Base-by-base conservation (phyloP, 2,888 invertebrate species). In the Lithophane socia region DNA sequence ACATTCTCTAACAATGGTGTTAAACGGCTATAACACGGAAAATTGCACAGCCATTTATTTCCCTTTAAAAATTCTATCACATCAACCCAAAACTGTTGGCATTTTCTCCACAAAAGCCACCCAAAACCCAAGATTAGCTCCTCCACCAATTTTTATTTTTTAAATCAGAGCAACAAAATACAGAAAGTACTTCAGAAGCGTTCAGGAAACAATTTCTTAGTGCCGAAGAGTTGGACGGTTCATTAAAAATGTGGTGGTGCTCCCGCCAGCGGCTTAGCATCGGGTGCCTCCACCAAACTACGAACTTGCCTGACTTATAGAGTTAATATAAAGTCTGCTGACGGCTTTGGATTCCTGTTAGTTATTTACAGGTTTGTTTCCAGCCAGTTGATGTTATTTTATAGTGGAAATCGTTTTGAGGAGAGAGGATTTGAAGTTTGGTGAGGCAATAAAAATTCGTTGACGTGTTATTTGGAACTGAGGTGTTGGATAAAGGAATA, bases 171-270 rank as follows among this genome's bases (percentile, higher is more conserved):
- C 52, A 79, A 60, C 44, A 75, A 64, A 74, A 83, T 58, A 82
- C 71, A 79, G 56, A 73, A 73, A 82, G 69, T 74, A 79, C 64
- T 83, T 66, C 47, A 10, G 67, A 87, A 90, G 69, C 86, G 83
- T 87, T 90, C 85, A 84, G 79, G 80, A 90, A 89, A 87, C 90
- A 90, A 89, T 89, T 89, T 87, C 81, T 80, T 74, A 82, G 82
- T 56, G 73, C 79, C 73, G 60, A 83, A 80, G 83, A 82, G 80
- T 83, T 80, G 68, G 77, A 83, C 56, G 84, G 82, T 89, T 91
- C 92, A 92, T 92, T 92, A 92, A 92, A 92, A 91, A 91, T 92
- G 89, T 89, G 91, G 87, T 85, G 86, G 79, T 77, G 73, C 69
- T 79, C 77, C 61, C 70, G 80, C 77, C 67, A 87, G 82, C 83